Conservation (phyloP, 1,140 invertebrate species). For the Tetranychus cinnabarinus region DNA sequence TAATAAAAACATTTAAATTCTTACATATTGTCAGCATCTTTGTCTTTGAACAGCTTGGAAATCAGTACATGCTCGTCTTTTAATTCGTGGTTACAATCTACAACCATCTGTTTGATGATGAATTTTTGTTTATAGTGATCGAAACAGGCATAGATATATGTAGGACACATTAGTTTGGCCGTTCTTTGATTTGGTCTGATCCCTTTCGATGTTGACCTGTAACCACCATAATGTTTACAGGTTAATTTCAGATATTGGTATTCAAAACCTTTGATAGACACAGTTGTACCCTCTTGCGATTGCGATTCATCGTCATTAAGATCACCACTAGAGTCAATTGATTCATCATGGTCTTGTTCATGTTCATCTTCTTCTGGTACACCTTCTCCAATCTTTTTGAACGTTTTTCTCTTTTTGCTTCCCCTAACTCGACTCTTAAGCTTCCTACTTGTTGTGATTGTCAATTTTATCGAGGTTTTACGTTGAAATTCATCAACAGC, state of each 20-base stretch:
- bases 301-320: no score
- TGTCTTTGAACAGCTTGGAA: neutral
- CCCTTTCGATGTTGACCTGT: neutral
- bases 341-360: neutral
- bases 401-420: neutral
- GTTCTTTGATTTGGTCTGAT: neutral
- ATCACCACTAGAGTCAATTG: neutral
- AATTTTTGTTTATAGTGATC: neutral
- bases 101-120: neutral
- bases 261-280: neutral
- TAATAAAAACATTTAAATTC: neutral
- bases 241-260: neutral
- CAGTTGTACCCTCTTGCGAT: neutral
- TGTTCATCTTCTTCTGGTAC: neutral
- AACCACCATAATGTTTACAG: neutral
- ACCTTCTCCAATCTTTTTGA: neutral
- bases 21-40: neutral
- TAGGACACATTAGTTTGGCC: neutral
- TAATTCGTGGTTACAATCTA: neutral
- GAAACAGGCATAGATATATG: neutral
- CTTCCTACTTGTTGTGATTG: neutral
- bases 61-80: neutral
- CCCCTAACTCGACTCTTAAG: neutral
- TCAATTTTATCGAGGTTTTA: neutral
- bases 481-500: neutral